Percentiles rank a stretch among this genome's conserved stretches.
These are phyloP conservation scores for Acanthosepion lycidas DNA, from an alignment of 2,888 invertebrate species.

Conservation along the genomic window DNA sequence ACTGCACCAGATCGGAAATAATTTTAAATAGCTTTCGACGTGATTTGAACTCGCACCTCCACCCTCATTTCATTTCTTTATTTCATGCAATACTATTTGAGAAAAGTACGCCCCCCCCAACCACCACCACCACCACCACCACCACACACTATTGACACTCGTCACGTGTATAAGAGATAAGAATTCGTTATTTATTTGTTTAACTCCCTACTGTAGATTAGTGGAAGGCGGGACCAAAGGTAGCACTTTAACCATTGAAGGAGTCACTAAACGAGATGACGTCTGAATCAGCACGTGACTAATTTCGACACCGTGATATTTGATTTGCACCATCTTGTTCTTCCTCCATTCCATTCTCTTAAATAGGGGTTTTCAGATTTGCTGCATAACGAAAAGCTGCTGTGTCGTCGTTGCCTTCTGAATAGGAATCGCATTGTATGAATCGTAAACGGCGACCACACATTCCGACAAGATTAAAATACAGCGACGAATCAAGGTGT, in stretches of 20 bases:
- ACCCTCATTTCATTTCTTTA: not conserved
- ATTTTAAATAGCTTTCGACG: not conserved
- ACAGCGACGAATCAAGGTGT: not conserved
- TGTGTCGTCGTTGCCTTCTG: not conserved
- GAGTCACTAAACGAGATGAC: not conserved
- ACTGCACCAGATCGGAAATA: not conserved
- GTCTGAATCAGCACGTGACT: not conserved
- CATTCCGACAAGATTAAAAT: not conserved
- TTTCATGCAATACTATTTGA: not conserved
- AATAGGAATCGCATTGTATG: not conserved
- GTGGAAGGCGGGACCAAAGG: not conserved
- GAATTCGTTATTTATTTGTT: not conserved
- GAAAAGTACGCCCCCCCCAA: no score
- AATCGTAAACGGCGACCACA: not conserved
- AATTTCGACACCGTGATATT: not conserved
- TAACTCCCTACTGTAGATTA: not conserved
- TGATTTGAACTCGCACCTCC: not conserved
- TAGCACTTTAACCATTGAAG: not conserved
- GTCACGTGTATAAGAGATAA: not conserved
- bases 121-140: no score
- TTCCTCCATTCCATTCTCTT: not conserved
- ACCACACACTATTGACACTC: not conserved
- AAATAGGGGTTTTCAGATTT: not conserved
- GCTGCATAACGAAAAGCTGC: not conserved
- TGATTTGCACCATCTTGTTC: not conserved